Evolutionary conservation across 2,888 invertebrate species (phyloP).

Genomic region (Eumerus sabulonum): DNA sequence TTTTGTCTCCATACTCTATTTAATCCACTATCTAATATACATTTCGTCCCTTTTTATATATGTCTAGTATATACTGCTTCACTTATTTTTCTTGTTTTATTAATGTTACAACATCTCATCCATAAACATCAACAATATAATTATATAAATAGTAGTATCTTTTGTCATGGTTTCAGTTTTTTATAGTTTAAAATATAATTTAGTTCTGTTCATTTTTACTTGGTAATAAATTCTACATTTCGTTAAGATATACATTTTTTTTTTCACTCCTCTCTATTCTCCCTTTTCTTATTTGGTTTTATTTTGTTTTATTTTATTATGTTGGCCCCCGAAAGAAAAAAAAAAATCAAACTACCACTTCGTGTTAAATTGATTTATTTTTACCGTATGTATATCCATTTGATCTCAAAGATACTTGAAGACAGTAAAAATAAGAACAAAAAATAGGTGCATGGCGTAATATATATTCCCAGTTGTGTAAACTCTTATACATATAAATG

Average conservation of each 20-base stretch:
- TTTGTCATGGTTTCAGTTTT: slow-evolving; percentile 1
- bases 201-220: slow-evolving; percentile 33
- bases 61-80: slow-evolving; percentile 46
- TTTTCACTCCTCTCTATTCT: slow-evolving; percentile 15
- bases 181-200: slow-evolving; percentile 67
- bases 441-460: not conserved
- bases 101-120: slow-evolving; percentile 68
- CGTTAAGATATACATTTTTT: slow-evolving; percentile 34
- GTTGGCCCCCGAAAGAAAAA: slow-evolving; percentile 79
- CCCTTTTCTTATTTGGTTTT: slow-evolving; percentile 34
- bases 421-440: not conserved
- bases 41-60: slow-evolving; percentile 63
- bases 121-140: slow-evolving; percentile 77
- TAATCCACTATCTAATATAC: slow-evolving; percentile 72
- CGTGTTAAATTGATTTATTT: slow-evolving; percentile 5
- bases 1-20: slow-evolving; percentile 56
- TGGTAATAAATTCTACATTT: slow-evolving; percentile 68
- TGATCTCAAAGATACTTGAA: not conserved
- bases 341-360: slow-evolving; percentile 63
- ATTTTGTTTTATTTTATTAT: slow-evolving; percentile 69
- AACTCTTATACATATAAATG: too few relatives aligned
- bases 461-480: not conserved
- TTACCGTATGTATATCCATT: slow-evolving; percentile 14
- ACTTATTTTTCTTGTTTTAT: slow-evolving; percentile 43
- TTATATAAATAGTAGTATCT: slow-evolving; percentile 58